These are phyloP conservation scores for Aromia moschata DNA, from an alignment of 2,888 invertebrate genomes.

Conservation along the genomic window DNA sequence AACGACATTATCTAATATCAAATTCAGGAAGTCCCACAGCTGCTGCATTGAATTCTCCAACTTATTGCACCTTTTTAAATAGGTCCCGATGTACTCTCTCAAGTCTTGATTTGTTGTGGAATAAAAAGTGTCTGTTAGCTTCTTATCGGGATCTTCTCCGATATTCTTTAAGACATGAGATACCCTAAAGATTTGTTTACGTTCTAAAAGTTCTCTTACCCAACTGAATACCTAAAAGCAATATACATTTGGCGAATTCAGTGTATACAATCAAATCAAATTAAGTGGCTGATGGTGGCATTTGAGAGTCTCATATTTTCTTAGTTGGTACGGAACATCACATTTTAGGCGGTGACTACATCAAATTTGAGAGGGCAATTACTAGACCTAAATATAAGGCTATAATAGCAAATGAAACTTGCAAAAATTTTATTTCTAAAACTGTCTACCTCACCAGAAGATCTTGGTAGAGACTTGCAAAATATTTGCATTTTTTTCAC, in stretches of 20 bases:
- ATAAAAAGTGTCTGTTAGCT: conserved; percentile 68
- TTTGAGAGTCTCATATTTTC: too few relatives aligned
- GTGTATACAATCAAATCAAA: too few relatives aligned
- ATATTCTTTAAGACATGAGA: conserved; percentile 72
- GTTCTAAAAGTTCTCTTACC: conserved; percentile 70
- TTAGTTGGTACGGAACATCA: too few relatives aligned
- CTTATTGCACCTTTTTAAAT: conserved; percentile 67
- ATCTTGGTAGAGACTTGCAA: too few relatives aligned
- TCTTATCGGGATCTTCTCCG: conserved; percentile 68
- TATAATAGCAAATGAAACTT: too few relatives aligned
- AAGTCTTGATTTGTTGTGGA: conserved; percentile 69
- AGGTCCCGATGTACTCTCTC: conserved; percentile 73
- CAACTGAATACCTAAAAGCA: conserved; percentile 69
- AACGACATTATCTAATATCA: conserved; percentile 43
- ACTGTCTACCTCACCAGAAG: too few relatives aligned
- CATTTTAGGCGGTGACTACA: too few relatives aligned
- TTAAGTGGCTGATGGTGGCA: too few relatives aligned
- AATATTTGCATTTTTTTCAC: too few relatives aligned
- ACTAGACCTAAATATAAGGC: too few relatives aligned
- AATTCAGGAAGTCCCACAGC: conserved; percentile 62
- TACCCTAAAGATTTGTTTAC: conserved; percentile 73
- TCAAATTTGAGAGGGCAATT: too few relatives aligned
- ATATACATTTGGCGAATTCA: neutral
- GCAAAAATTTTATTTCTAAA: too few relatives aligned
- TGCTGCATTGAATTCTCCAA: conserved; percentile 56